Percentiles rank a stretch among this genome's conserved stretches.
phyloP scores from a whole-genome alignment of 1,140 invertebrate genomes.

The Galleria mellonella region DNA sequence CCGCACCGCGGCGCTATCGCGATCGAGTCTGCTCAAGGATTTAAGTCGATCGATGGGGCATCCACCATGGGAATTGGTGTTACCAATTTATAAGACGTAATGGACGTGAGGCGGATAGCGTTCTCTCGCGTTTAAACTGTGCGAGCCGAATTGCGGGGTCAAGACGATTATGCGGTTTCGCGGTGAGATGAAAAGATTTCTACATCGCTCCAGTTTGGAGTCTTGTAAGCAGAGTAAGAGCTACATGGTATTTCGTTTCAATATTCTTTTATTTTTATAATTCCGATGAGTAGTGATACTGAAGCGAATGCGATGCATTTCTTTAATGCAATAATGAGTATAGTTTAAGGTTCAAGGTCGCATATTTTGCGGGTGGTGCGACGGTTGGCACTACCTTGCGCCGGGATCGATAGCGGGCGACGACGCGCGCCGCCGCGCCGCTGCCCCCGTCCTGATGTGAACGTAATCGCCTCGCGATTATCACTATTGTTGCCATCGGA shows the following conservation, averaged over 20 bases:
- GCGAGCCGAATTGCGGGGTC: not conserved
- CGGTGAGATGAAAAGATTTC: constrained; percentile 10
- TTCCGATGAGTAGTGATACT: too few species aligned
- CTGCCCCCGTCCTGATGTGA: constrained; percentile 17
- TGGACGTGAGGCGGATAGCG: not conserved
- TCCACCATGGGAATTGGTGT: not conserved
- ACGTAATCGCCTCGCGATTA: constrained; percentile 21
- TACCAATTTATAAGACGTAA: not conserved
- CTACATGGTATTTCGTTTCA: not conserved
- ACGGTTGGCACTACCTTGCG: constrained; percentile 33
- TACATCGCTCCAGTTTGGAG: constrained; percentile 8
- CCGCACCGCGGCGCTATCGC: constrained; percentile 6
- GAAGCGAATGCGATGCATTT: constrained; percentile 2
- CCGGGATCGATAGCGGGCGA: constrained; percentile 51
- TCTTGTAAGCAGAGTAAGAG: too few species aligned
- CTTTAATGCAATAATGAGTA: constrained; percentile 4
- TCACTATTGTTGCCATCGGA: constrained; percentile 11
- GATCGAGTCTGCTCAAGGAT: not conserved
- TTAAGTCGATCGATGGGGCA: not conserved
- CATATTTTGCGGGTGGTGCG: constrained; percentile 23
- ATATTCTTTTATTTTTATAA: not conserved
- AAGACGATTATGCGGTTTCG: constrained; percentile 12
- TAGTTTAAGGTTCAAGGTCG: constrained; percentile 43
- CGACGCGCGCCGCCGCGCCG: constrained; percentile 44
- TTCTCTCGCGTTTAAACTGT: constrained; percentile 1